Evolutionary conservation across 92 coral and sea anemone species (phyloP).

Genomic region (Scolanthus callimorphus): DNA sequence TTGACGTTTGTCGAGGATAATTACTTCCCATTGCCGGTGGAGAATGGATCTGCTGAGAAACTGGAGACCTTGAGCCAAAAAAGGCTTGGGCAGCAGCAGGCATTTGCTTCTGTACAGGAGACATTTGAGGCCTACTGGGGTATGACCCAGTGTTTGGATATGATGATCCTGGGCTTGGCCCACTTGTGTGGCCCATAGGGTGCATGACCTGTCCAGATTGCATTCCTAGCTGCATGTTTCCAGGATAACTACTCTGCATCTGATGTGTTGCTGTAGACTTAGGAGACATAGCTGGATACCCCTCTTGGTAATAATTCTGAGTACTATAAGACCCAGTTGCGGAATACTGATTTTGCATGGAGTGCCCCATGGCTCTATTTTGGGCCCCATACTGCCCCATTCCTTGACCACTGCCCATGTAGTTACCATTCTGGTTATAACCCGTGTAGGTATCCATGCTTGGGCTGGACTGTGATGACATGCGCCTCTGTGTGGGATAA

Average conservation of each 20-base stretch:
- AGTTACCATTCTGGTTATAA: slow-evolving; percentile 41
- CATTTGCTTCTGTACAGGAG: slow-evolving; percentile 49
- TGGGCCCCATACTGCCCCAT: slow-evolving; percentile 12
- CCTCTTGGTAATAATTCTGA: slow-evolving; percentile 40
- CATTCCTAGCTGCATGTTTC: slow-evolving; percentile 5
- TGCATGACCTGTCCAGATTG: not conserved
- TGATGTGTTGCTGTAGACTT: slow-evolving; percentile 32
- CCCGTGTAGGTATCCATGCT: slow-evolving; percentile 39
- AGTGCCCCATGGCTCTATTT: slow-evolving; percentile 14
- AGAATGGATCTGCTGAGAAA: slow-evolving; percentile 43
- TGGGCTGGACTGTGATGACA: slow-evolving; percentile 23
- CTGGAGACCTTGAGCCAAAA: slow-evolving; percentile 39
- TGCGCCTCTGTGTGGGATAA: slow-evolving; percentile 32
- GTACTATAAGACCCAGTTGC: slow-evolving; percentile 13
- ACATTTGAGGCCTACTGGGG: slow-evolving; percentile 46
- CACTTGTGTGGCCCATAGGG: not conserved
- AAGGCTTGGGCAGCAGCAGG: slow-evolving; percentile 39
- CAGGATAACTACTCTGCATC: slow-evolving; percentile 24
- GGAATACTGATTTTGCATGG: slow-evolving; percentile 10
- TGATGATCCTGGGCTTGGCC: not conserved
- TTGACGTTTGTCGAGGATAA: slow-evolving; percentile 52
- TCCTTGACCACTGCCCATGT: slow-evolving; percentile 14
- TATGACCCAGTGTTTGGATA: slow-evolving; percentile 11
- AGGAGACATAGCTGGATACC: slow-evolving; percentile 24
- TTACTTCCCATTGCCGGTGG: slow-evolving; percentile 40